Conservation (phyloP, 35 echinoderm and acorn worm species). For the Apostichopus californicus region DNA sequence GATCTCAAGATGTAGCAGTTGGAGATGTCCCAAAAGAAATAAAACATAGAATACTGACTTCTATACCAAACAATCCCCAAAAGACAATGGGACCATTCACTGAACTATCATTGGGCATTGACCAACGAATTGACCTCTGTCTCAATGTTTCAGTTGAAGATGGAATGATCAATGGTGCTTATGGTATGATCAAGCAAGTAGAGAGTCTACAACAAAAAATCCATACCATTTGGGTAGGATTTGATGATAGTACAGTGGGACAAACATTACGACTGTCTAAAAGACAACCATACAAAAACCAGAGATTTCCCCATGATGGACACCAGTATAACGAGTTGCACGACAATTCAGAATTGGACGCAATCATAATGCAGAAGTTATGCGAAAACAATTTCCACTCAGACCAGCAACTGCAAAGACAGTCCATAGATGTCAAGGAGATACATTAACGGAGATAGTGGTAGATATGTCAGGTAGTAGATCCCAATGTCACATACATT, state of each 20-base stretch:
- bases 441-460: constrained; percentile 12
- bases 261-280: not conserved
- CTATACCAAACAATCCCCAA: constrained; percentile 41
- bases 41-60: constrained; percentile 18
- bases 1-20: constrained; percentile 6
- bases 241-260: constrained; percentile 33
- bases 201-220: not conserved
- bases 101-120: constrained; percentile 32
- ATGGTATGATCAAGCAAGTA: constrained; percentile 7
- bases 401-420: constrained; percentile 52
- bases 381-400: not conserved
- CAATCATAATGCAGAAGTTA: not conserved
- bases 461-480: constrained; percentile 20
- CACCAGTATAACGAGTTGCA: too few species aligned
- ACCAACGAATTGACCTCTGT: not conserved
- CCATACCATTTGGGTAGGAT: constrained; percentile 29
- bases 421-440: constrained; percentile 52
- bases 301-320: too few species aligned
- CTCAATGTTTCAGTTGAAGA: constrained; percentile 49
- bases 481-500: not conserved
- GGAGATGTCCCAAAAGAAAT: constrained; percentile 28
- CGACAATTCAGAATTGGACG: too few species aligned
- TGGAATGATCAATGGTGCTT: constrained; percentile 53
- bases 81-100: not conserved
- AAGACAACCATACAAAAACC: too few species aligned